Base-by-base conservation (phyloP, 1,140 invertebrate genomes). In the Limonius californicus region DNA sequence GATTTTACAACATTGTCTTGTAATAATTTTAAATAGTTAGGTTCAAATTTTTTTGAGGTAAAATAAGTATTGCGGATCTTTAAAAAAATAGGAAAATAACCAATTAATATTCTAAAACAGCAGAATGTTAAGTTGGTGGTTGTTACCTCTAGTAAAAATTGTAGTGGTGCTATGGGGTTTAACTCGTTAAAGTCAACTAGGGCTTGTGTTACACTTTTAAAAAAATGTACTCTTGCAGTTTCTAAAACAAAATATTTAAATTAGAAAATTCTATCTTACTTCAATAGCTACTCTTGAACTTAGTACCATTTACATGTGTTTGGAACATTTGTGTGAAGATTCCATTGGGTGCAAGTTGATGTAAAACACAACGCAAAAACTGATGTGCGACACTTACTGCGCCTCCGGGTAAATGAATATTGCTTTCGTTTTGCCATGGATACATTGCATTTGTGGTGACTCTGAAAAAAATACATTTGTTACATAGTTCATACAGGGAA, bases 121-220 rank as follows among this genome's bases (percentile, higher is more conserved):
- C n/a, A n/a, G n/a, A n/a, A 45, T 0, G n/a, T n/a, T n/a, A n/a
- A n/a, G n/a, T n/a, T n/a, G n/a, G n/a, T n/a, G n/a, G n/a, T n/a
- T 7, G 11, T 58, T 78, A 89, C 91, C 79, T 99, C 95, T 42
- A 98, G 83, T 8, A 99, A 79, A 63, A 94, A 79, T 72, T 97
- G 94, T 54, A 99, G 80, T 11, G 96, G 95, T 30, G 94, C 92
- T 59, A 96, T 90, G 4, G 95, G 94, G 77, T 95, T 98, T 39
- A 99, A 76, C 76, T 99, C 97, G 73, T 90, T 91, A 79, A 99
- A 99, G 79, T 99, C 97, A n/a, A 91, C 83, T 62, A 99, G 80
- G 0, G 95, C 91, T 71, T 90, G 86, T 1, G 94, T 89, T 64
- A 99, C 90, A 66, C 93, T 97, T 74, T 91, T 92, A 81, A 97